Evolutionary conservation across 2,113 vertebrate genomes (phyloP).

Genomic region (Elanoides forficatus): DNA sequence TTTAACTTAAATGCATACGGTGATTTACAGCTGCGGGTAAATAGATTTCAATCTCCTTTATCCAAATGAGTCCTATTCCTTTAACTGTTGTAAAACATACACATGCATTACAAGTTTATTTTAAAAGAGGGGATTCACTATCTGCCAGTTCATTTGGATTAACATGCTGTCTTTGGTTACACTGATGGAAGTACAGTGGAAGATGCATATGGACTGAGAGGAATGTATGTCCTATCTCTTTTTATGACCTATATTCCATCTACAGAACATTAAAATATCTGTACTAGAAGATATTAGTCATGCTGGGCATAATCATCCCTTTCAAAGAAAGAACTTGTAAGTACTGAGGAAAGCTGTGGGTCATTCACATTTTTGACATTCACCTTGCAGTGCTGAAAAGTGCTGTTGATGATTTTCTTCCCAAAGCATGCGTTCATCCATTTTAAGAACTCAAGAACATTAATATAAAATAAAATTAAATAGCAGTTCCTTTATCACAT

Average conservation of each 20-base stretch:
- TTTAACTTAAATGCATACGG: neutral
- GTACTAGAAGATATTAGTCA: neutral
- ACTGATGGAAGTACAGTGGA: no score
- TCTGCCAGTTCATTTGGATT: neutral
- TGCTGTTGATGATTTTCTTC: neutral
- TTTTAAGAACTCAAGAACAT: neutral
- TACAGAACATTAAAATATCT: neutral
- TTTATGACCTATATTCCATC: neutral
- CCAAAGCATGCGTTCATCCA: neutral
- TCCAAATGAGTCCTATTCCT: neutral
- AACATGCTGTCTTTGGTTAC: neutral
- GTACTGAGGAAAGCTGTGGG: neutral
- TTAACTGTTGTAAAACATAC: neutral
- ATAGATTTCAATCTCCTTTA: neutral
- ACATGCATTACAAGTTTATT: neutral
- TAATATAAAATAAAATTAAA: constrained; percentile 1
- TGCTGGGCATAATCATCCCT: neutral
- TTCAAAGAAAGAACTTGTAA: neutral
- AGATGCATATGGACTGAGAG: neutral
- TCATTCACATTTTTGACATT: neutral
- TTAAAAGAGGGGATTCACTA: neutral
- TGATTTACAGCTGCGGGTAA: neutral
- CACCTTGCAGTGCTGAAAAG: neutral
- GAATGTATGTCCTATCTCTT: neutral
- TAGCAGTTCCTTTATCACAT: neutral